Evolutionary conservation across 2,113 vertebrate species (phyloP), one percentile per base, ranked within the genome.

Genomic region (Lepisosteus osseus): DNA sequence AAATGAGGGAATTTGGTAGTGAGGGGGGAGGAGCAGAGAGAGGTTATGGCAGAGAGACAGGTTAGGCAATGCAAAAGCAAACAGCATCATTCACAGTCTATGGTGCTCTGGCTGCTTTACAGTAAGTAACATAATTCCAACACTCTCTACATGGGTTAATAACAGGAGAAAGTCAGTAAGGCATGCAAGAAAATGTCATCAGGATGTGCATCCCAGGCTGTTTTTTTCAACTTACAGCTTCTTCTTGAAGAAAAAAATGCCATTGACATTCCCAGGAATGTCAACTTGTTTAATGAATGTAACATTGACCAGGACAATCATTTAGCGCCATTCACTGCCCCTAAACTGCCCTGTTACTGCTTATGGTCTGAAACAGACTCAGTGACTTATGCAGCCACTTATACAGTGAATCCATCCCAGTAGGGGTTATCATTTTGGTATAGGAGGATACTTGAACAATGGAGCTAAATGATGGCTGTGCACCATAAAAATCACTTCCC

Each of bases 91-190:
- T 86, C 83, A 85, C 78, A 79, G 83, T 82, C 80, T 85, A 85
- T 77, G 83, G 81, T 83, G 83, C 73, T 65, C 82, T 75, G 80
- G 83, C 83, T 76, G 81, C 84, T 80, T 86, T 80, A 83, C 78
- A 78, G 73, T 59, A 80, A 83, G 84, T 75, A 85, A 83, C 84
- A 78, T 72, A 85, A 86, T 82, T 84, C 78, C 85, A 87, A 91
- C 88, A 87, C 84, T 87, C 82, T 79, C 80, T 83, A 83, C 86
- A 86, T 79, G 79, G 80, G 86, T 90, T 92, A 92, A 86, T 86
- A 85, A 84, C 81, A 87, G 77, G 81, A 84, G 83, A 81, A 84
- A 84, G 54, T 83, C 78, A 86, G 83, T 83, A 69, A 67, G 54
- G 78, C 82, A 86, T 86, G 82, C 78, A 86, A 82, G 83, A 88